A percentile compares a stretch with the other conserved stretches of the same genome.
Conservation (phyloP, 1,140 invertebrate species). For the Antheraea mylitta region DNA sequence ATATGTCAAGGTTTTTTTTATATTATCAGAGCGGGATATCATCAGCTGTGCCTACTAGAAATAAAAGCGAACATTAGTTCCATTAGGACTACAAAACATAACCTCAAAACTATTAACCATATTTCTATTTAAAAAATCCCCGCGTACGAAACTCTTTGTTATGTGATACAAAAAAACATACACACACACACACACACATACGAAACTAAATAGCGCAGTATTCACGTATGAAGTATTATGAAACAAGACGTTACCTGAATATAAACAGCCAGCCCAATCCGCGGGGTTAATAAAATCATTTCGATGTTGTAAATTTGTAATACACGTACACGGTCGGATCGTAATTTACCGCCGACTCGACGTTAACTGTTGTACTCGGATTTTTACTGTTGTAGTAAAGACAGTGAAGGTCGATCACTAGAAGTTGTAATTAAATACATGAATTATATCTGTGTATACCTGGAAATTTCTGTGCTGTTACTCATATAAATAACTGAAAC, state of each 20-base stretch:
- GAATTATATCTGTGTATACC: constrained; percentile 28
- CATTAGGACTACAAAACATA: background rate
- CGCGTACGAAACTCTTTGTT: background rate
- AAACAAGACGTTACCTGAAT: constrained; percentile 25
- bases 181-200: too few species aligned
- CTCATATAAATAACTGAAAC: background rate
- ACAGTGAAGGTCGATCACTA: constrained; percentile 52
- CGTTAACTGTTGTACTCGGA: constrained; percentile 63
- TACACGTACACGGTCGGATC: constrained; percentile 38
- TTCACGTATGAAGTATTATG: constrained; percentile 31
- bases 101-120: background rate
- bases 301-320: constrained; percentile 39
- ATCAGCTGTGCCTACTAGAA: too few species aligned
- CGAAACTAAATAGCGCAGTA: background rate
- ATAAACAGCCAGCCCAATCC: constrained; percentile 45
- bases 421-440: constrained; percentile 42
- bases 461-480: constrained; percentile 20
- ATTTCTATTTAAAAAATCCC: background rate
- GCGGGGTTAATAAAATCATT: constrained; percentile 68
- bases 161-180: background rate
- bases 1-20: too few species aligned
- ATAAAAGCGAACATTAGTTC: too few species aligned
- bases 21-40: too few species aligned
- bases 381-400: constrained; percentile 68
- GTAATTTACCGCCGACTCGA: constrained; percentile 56